Base-by-base conservation (phyloP, 2,797 vertebrate genomes). In the Phaenicophaeus curvirostris region DNA sequence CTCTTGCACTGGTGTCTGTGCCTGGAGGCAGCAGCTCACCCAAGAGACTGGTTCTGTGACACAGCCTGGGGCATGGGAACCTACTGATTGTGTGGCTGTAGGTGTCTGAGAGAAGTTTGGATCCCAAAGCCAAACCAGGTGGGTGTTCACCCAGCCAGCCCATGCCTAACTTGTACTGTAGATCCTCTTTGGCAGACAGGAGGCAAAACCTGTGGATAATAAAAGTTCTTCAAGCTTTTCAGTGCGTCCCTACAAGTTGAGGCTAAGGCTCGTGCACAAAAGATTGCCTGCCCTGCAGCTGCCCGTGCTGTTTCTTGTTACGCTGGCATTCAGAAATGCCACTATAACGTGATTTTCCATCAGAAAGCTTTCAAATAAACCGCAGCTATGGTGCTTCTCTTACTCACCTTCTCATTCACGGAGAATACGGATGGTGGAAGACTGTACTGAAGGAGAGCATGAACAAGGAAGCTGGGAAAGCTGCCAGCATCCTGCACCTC, bases 401-500 rank as follows among this genome's bases (percentile, higher is more conserved):
- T 72, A 25, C 62, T 71, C 72, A 30, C 41, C 61, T 25, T 63
- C 63, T 46, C 8, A 6, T 33, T 89, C 51, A 15, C 0, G 0
- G 68, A 55, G 68, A 30, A 23, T 67, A 11, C 3, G 37, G 85
- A 23, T 39, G 39, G 55, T 61, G 51, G 73, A 61, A 87, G 74
- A 24, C 65, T 15, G 41, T 33, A 13, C 37, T 4, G 2, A 41
- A 27, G 65, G 69, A 86, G 59, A 80, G 65, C 57, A 31, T 0
- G 15, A 54, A 41, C 23, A 25, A 69, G 57, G 66, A 53, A 51
- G 59, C 76, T 66, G 90, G 90, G 90, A 77, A 39, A 33, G 61
- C 69, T 73, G 90, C 90, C 94, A 80, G 87, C 78, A 62, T 58
- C 76, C 65, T 81, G 71, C 74, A 73, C 85, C 58, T 91, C 85